Evolutionary conservation across 92 coral and sea anemone genomes (phyloP).

Genomic region (Umimayanthus kanabou): DNA sequence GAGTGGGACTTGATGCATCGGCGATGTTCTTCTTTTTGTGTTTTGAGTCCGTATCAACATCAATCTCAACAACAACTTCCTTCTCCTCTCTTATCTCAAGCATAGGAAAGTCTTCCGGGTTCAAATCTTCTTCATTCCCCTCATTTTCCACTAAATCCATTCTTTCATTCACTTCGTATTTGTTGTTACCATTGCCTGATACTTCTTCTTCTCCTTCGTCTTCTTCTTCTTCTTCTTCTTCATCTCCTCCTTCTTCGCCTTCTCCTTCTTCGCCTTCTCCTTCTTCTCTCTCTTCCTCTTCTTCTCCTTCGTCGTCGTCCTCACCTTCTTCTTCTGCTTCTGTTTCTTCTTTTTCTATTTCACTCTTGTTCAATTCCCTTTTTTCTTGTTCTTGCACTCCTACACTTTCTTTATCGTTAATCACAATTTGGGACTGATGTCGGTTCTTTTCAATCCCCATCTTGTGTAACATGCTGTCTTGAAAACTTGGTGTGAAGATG

Average conservation of each 20-base stretch:
- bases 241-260: background rate
- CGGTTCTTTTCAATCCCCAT: background rate
- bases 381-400: background rate
- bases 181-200: no score
- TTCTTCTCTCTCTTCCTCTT: background rate
- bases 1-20: background rate
- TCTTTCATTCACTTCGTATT: background rate
- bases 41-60: no score
- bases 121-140: background rate
- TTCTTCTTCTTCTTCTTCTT: background rate
- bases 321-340: background rate
- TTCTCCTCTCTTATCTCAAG: background rate
- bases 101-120: background rate
- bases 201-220: background rate
- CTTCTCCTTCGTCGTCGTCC: background rate
- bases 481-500: background rate
- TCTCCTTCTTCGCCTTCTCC: background rate
- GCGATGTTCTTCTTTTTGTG: background rate
- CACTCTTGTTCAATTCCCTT: background rate
- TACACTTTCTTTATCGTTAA: background rate
- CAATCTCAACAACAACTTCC: background rate
- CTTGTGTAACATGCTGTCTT: background rate
- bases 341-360: background rate
- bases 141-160: background rate
- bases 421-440: background rate